Evolutionary conservation across 2,113 vertebrate genomes (phyloP).

Genomic region (Cairina moschata): DNA sequence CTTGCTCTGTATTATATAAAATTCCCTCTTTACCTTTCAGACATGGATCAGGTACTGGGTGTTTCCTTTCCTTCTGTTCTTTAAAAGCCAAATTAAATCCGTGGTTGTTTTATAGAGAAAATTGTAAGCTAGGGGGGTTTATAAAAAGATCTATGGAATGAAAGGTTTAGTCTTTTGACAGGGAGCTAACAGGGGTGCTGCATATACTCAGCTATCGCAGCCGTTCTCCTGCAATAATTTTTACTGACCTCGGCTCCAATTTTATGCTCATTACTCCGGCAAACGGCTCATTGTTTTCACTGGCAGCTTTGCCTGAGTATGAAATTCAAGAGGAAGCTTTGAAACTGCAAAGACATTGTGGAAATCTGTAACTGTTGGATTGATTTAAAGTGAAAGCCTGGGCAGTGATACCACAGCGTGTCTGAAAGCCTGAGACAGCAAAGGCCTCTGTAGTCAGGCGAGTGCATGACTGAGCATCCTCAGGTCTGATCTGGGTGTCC

Average conservation of each 20-base stretch:
- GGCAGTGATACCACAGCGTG: not conserved
- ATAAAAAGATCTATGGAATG: constrained; percentile 43
- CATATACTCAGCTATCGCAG: not conserved
- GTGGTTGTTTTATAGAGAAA: constrained; percentile 41
- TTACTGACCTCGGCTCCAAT: constrained; percentile 34
- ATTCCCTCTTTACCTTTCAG: constrained; percentile 34
- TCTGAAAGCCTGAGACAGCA: not conserved
- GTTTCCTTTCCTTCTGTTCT: constrained; percentile 51
- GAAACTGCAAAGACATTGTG: not conserved
- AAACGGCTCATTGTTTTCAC: constrained; percentile 39
- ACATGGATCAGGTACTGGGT: not conserved
- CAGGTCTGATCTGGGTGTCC: not conserved
- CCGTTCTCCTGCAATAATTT: constrained; percentile 32
- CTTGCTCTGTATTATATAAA: constrained; percentile 25
- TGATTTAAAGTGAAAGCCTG: not conserved
- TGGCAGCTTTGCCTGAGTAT: not conserved
- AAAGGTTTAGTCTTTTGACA: constrained; percentile 14
- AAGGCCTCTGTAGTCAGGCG: not conserved
- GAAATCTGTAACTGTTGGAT: not conserved
- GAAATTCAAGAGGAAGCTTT: constrained; percentile 32
- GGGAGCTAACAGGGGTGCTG: constrained; percentile 6
- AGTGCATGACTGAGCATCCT: not conserved
- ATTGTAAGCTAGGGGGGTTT: not conserved
- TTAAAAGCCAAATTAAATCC: constrained; percentile 44
- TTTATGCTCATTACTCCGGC: constrained; percentile 51